Conservation (phyloP, 2,888 invertebrate genomes). For the Panorpa germanica region DNA sequence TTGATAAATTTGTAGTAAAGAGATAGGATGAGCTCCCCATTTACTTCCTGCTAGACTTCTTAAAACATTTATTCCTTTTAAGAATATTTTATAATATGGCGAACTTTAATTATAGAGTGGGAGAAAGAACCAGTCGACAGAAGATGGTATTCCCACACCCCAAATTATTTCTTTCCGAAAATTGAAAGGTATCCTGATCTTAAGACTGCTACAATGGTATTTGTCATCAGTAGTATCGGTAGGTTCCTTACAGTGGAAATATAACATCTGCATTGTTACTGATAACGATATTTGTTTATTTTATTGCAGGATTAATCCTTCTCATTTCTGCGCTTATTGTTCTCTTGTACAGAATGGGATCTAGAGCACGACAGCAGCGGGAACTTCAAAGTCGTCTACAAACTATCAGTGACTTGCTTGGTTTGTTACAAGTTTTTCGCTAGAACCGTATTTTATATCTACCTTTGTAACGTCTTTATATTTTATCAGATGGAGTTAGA, state of each 20-base stretch:
- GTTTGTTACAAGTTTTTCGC: slow-evolving; percentile 21
- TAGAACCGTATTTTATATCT: slow-evolving; percentile 11
- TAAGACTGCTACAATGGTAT: slow-evolving; percentile 42
- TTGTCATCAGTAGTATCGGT: slow-evolving; percentile 40
- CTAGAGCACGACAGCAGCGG: slow-evolving; percentile 36
- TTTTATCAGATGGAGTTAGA: slow-evolving; percentile 25
- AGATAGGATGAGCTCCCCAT: too few relatives aligned
- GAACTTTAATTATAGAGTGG: slow-evolving; percentile 25
- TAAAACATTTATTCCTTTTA: too few relatives aligned
- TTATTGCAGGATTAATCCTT: slow-evolving; percentile 28
- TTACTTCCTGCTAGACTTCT: too few relatives aligned
- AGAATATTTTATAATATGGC: neutral
- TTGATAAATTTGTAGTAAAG: too few relatives aligned
- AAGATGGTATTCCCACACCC: slow-evolving; percentile 42
- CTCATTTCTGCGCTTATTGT: slow-evolving; percentile 41
- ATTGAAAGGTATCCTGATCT: slow-evolving; percentile 42
- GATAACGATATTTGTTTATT: slow-evolving; percentile 1
- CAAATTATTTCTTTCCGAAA: slow-evolving; percentile 55
- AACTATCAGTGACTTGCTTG: slow-evolving; percentile 46
- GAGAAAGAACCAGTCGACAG: slow-evolving; percentile 31
- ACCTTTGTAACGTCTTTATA: too few relatives aligned
- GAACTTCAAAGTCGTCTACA: slow-evolving; percentile 45
- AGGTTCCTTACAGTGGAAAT: too few relatives aligned
- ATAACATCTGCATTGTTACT: slow-evolving; percentile 1
- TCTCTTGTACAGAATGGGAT: slow-evolving; percentile 40